These are phyloP conservation scores for Cephonodes hylas DNA, from an alignment of 2,888 invertebrate genomes.

Conservation along the genomic window DNA sequence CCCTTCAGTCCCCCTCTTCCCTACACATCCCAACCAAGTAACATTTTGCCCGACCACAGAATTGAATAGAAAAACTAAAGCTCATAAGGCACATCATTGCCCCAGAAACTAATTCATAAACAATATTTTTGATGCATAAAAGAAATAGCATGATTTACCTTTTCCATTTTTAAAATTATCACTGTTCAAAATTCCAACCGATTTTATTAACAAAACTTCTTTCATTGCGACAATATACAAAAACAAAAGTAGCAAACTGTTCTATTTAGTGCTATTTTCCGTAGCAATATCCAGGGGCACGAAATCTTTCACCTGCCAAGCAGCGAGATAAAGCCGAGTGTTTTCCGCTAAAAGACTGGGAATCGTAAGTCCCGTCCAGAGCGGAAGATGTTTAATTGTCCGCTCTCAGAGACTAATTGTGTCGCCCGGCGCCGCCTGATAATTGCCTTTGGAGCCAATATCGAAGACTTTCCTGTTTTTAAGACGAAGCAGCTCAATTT, in stretches of 20 bases:
- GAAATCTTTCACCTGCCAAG: neutral
- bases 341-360: neutral
- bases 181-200: too few species aligned
- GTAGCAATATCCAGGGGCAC: neutral
- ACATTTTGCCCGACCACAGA: too few species aligned
- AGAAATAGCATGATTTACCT: too few species aligned
- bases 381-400: conserved; percentile 12
- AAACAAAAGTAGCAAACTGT: too few species aligned
- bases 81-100: too few species aligned
- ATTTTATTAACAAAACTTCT: too few species aligned
- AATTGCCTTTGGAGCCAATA: conserved; percentile 4
- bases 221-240: too few species aligned
- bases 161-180: too few species aligned
- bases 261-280: too few species aligned
- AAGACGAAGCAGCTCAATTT: neutral
- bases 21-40: neutral
- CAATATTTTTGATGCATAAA: too few species aligned
- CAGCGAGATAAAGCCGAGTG: neutral
- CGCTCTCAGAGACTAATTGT: conserved; percentile 12
- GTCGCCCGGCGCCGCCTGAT: conserved; percentile 2
- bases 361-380: neutral
- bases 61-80: neutral
- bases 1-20: neutral
- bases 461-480: conserved; percentile 7
- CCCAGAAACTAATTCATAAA: too few species aligned